Percentiles rank a stretch among this genome's conserved stretches.
These are phyloP conservation scores for Aphaenogaster floridana DNA, from an alignment of 1,140 invertebrate species.

Conservation along the genomic window DNA sequence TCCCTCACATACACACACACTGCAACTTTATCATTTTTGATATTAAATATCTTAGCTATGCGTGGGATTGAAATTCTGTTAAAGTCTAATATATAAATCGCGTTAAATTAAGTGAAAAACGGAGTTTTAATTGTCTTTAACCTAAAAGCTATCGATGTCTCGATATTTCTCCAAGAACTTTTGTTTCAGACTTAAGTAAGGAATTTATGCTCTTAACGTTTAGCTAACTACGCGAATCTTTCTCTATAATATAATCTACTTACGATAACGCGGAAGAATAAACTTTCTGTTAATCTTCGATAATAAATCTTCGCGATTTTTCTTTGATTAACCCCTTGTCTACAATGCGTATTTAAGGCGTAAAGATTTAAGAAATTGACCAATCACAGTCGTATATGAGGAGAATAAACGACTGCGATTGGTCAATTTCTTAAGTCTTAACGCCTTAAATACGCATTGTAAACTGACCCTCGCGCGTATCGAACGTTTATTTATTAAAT, in stretches of 20 bases:
- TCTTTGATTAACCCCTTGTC: not conserved
- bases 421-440: no score
- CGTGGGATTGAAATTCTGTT: not conserved
- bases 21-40: conserved; percentile 28
- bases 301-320: not conserved
- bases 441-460: no score
- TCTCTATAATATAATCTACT: not conserved
- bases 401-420: no score
- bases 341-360: no score
- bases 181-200: not conserved
- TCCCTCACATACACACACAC: not conserved
- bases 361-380: no score
- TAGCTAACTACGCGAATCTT: not conserved
- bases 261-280: not conserved
- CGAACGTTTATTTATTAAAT: not conserved
- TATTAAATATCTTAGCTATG: not conserved
- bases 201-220: not conserved
- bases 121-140: conserved; percentile 17
- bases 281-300: not conserved
- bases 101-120: not conserved
- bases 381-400: no score
- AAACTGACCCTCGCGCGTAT: not conserved
- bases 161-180: conserved; percentile 14
- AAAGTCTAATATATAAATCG: conserved; percentile 1
- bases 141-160: conserved; percentile 11